Conservation (phyloP, 35 echinoderm and acorn worm species). For the Strongylocentrotus purpuratus region DNA sequence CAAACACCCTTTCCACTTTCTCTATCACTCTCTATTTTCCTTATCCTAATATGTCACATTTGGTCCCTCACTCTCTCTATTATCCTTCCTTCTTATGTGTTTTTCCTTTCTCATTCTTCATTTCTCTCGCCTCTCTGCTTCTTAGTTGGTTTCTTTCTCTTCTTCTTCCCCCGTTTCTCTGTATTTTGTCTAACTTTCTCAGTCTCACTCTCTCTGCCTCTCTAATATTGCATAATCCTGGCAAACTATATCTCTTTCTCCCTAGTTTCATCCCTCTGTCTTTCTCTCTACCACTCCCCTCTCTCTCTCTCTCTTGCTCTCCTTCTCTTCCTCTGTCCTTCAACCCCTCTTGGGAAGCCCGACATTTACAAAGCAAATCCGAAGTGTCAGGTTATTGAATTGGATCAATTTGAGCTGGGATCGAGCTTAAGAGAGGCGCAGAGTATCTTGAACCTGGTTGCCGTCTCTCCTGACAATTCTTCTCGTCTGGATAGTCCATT, state of each 20-base stretch:
- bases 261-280: background rate
- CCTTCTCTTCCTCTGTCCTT: background rate
- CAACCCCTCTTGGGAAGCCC: background rate
- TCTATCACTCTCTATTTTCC: background rate
- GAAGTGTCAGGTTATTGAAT: slow-evolving; percentile 7
- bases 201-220: background rate
- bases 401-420: background rate
- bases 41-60: no score
- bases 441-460: background rate
- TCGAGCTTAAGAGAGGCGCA: background rate
- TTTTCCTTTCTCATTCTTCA: background rate
- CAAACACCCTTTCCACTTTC: background rate
- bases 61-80: no score
- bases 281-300: background rate
- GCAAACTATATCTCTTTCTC: background rate
- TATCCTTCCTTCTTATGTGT: no score
- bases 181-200: background rate
- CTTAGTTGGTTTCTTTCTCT: background rate
- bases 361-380: background rate
- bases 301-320: background rate
- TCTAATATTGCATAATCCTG: background rate
- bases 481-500: background rate
- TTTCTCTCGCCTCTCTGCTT: background rate
- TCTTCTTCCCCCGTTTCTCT: background rate
- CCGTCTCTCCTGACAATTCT: background rate